These are phyloP conservation scores for Strigamia maritima DNA, from an alignment of 2,888 invertebrate genomes.

Conservation along the genomic window DNA sequence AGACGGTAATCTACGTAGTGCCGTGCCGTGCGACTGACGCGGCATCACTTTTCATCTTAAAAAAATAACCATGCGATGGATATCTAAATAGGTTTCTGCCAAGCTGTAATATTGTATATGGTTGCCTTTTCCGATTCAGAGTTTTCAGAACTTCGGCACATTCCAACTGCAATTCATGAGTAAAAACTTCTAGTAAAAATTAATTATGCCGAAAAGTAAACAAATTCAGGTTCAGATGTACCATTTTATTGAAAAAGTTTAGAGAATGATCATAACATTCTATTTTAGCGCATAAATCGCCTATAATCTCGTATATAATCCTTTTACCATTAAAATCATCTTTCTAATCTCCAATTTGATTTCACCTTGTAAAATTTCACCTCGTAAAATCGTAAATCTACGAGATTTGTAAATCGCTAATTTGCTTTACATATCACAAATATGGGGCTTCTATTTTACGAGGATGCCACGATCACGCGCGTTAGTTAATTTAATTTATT, in stretches of 20 bases:
- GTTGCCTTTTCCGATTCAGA: conserved; percentile 55
- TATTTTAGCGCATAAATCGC: conserved; percentile 73
- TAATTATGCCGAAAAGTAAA: not conserved
- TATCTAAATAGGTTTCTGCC: conserved; percentile 80
- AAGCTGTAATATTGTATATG: conserved; percentile 68
- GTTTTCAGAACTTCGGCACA: conserved; percentile 44
- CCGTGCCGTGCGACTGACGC: no score
- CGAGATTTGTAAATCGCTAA: no score
- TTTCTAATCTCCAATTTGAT: conserved; percentile 67
- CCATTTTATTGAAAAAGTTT: conserved; percentile 75
- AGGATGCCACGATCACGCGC: no score
- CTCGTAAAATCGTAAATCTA: no score
- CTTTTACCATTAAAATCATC: conserved; percentile 63
- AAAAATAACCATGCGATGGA: no score
- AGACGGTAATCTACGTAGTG: no score
- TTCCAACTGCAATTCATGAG: conserved; percentile 45
- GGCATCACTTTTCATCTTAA: no score
- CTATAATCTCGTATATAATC: conserved; percentile 74
- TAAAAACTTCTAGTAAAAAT: no score
- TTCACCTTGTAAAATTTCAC: no score
- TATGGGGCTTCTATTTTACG: no score
- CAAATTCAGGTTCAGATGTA: conserved; percentile 55
- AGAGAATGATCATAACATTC: conserved; percentile 69
- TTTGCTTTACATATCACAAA: no score
- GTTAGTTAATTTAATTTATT: no score